Conservation (phyloP, 2,797 vertebrate species). For the Fistularia commersonii region DNA sequence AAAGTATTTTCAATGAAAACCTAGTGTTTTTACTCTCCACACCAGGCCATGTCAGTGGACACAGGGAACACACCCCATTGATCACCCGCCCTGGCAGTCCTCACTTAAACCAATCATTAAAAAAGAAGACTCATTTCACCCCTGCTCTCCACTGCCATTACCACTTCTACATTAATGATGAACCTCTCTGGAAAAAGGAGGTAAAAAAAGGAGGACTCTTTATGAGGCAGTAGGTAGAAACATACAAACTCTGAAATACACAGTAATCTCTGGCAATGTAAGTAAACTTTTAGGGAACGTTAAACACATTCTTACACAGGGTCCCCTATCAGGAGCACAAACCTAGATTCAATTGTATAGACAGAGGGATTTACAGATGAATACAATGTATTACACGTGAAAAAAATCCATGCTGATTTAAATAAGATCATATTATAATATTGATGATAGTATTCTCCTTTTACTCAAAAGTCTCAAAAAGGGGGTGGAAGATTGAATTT, state of each 20-base stretch:
- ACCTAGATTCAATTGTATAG: slow-evolving; percentile 48
- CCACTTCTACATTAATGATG: slow-evolving; percentile 59
- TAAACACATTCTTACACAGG: too few species aligned
- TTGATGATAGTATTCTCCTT: slow-evolving; percentile 54
- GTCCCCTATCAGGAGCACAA: too few species aligned
- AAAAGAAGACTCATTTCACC: slow-evolving; percentile 63
- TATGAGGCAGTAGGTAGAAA: slow-evolving; percentile 3
- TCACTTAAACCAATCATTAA: slow-evolving; percentile 76
- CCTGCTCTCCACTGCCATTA: slow-evolving; percentile 60
- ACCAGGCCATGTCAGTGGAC: slow-evolving; percentile 10
- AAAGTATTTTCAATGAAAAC: slow-evolving; percentile 14
- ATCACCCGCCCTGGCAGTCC: slow-evolving; percentile 53
- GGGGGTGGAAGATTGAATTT: slow-evolving; percentile 54
- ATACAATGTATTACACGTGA: slow-evolving; percentile 40
- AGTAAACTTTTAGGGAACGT: too few species aligned
- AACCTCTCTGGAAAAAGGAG: slow-evolving; percentile 39
- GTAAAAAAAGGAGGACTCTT: slow-evolving; percentile 41
- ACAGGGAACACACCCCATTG: slow-evolving; percentile 45
- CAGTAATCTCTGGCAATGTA: too few species aligned
- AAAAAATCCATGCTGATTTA: slow-evolving; percentile 55
- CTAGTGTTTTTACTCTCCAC: slow-evolving; percentile 17
- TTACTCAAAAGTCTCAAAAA: slow-evolving; percentile 57
- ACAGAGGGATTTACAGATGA: slow-evolving; percentile 29
- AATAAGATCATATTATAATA: slow-evolving; percentile 51
- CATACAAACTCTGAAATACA: not conserved